phyloP scores from a whole-genome alignment of 2,113 vertebrate species.

The Petrocephalus zakoni region DNA sequence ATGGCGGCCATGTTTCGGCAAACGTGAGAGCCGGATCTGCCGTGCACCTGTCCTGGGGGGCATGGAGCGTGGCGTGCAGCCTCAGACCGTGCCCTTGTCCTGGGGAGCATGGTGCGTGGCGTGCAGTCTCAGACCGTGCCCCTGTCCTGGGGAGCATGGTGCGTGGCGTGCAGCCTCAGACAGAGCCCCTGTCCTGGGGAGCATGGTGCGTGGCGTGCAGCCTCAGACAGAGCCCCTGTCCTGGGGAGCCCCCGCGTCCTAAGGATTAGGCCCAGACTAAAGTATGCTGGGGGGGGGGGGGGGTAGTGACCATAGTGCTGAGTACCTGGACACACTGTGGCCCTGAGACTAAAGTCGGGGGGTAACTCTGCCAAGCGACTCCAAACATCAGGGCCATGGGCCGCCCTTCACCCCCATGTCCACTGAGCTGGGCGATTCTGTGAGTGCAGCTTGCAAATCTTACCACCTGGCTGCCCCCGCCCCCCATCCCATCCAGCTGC shows the following conservation, averaged over 20 bases:
- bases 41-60: background rate
- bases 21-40: background rate
- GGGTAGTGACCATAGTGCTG: background rate
- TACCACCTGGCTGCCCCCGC: background rate
- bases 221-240: no score
- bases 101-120: no score
- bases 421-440: background rate
- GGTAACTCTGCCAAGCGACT: background rate
- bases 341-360: background rate
- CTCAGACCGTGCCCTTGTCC: no score
- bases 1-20: background rate
- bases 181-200: no score
- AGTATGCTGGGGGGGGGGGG: background rate
- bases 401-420: background rate
- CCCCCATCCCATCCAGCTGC: no score
- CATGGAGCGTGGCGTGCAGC: background rate
- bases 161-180: no score
- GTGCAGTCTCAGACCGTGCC: no score
- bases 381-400: background rate
- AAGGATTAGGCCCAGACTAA: background rate
- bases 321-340: background rate
- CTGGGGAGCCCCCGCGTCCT: background rate
- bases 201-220: no score
- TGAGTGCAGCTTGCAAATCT: background rate
- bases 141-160: no score